Conservation (phyloP, 2,113 vertebrate genomes). For the Gnathonemus echidnorhynchus region DNA sequence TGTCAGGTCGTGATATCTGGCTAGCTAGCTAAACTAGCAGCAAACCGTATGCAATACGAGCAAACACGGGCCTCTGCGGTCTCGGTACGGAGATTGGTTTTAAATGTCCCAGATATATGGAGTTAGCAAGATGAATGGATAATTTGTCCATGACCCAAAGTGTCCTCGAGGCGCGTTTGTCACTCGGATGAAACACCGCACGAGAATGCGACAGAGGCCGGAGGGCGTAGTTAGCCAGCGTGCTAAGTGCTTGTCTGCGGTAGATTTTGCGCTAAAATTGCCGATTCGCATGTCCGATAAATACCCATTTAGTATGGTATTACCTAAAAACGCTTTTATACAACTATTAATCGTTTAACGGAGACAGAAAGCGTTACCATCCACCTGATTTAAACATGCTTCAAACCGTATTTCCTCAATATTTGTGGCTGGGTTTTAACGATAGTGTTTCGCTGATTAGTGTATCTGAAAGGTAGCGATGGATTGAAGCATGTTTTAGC, state of each 20-base stretch:
- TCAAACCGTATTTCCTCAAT: background rate
- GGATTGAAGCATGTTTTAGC: background rate
- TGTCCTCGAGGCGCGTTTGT: conserved; percentile 24
- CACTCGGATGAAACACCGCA: conserved; percentile 51
- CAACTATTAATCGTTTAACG: background rate
- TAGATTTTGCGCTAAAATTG: background rate
- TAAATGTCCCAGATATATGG: background rate
- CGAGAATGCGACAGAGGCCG: conserved; percentile 48
- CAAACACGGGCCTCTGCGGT: background rate
- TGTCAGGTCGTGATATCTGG: conserved; percentile 3
- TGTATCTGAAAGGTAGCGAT: background rate
- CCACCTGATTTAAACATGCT: background rate
- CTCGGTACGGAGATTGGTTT: background rate
- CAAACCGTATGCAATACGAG: background rate
- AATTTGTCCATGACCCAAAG: background rate
- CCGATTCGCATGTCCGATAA: background rate
- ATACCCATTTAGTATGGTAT: background rate
- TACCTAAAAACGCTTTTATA: background rate
- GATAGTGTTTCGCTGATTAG: background rate
- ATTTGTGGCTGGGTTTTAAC: background rate
- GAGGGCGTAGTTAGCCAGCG: conserved; percentile 48
- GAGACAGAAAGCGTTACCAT: background rate
- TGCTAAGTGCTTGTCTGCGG: background rate
- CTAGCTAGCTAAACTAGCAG: background rate
- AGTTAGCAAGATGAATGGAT: background rate